Evolutionary conservation across 2,888 invertebrate genomes (phyloP).

Genomic region (Caenorhabditis sp.): DNA sequence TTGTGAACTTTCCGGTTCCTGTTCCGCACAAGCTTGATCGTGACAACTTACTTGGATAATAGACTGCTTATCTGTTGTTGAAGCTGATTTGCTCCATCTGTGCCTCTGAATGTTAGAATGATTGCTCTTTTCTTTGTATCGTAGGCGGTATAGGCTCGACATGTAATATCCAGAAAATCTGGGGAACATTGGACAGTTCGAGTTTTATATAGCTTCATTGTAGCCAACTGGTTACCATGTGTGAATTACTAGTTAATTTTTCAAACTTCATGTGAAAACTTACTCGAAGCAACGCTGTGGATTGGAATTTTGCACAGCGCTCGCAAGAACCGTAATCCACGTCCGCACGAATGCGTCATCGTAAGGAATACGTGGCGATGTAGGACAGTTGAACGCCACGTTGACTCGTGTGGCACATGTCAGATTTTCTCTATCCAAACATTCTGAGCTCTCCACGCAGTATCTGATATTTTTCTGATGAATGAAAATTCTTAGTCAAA

Average conservation of each 20-base stretch:
- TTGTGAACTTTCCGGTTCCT: too few relatives aligned
- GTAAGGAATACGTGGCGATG: conserved; percentile 9
- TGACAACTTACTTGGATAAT: not conserved
- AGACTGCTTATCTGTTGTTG: not conserved
- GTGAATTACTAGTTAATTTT: not conserved
- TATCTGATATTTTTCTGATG: too few relatives aligned
- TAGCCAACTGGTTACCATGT: too few relatives aligned
- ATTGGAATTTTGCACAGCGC: conserved; percentile 22
- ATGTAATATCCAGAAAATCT: conserved; percentile 11
- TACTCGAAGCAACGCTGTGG: conserved; percentile 34
- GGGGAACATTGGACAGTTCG: conserved; percentile 12
- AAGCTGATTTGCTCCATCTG: conserved; percentile 25
- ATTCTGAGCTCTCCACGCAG: not conserved
- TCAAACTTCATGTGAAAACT: not conserved
- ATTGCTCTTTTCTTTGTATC: conserved; percentile 21
- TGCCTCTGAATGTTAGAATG: conserved; percentile 22
- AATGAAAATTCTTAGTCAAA: too few relatives aligned
- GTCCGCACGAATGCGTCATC: conserved; percentile 29
- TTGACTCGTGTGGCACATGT: not conserved
- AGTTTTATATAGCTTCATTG: too few relatives aligned
- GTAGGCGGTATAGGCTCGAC: conserved; percentile 21
- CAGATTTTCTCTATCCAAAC: not conserved
- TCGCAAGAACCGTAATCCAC: conserved; percentile 17
- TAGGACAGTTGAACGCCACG: conserved; percentile 16
- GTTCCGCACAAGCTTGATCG: too few relatives aligned